phyloP scores from a whole-genome alignment of 1,140 invertebrate genomes.

The Conopomorpha cramerella region DNA sequence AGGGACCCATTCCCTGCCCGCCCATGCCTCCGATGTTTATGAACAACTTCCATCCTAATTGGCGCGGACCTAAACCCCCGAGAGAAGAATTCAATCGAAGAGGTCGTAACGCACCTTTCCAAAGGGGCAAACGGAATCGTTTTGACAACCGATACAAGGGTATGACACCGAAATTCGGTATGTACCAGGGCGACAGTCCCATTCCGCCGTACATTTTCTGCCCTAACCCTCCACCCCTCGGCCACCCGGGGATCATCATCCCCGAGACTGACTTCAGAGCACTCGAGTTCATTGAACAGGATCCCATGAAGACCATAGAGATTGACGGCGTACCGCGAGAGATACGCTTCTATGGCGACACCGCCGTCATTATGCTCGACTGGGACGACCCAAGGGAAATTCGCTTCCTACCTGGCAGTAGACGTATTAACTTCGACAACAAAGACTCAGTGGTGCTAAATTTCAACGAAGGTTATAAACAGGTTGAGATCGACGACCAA shows the following conservation, averaged over 20 bases:
- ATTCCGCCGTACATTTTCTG: conserved; percentile 32
- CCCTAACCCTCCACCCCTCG: conserved; percentile 35
- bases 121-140: conserved; percentile 33
- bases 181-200: conserved; percentile 35
- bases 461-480: conserved; percentile 75
- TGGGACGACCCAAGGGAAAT: conserved; percentile 86
- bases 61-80: conserved; percentile 24
- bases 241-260: conserved; percentile 35
- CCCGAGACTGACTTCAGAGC: conserved; percentile 63
- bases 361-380: conserved; percentile 81
- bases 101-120: conserved; percentile 28
- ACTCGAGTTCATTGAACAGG: conserved; percentile 66
- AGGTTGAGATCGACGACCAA: conserved; percentile 72
- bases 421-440: conserved; percentile 71
- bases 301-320: conserved; percentile 77
- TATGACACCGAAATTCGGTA: conserved; percentile 33
- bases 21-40: conserved; percentile 34
- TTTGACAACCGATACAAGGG: conserved; percentile 30
- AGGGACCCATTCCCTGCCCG: conserved; percentile 14
- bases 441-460: conserved; percentile 68
- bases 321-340: conserved; percentile 83
- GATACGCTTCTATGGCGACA: conserved; percentile 84
- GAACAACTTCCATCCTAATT: conserved; percentile 15
- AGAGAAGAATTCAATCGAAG: conserved; percentile 32
- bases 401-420: conserved; percentile 75